Conservation (phyloP, 1,140 invertebrate species). For the Cotesia chilonis region DNA sequence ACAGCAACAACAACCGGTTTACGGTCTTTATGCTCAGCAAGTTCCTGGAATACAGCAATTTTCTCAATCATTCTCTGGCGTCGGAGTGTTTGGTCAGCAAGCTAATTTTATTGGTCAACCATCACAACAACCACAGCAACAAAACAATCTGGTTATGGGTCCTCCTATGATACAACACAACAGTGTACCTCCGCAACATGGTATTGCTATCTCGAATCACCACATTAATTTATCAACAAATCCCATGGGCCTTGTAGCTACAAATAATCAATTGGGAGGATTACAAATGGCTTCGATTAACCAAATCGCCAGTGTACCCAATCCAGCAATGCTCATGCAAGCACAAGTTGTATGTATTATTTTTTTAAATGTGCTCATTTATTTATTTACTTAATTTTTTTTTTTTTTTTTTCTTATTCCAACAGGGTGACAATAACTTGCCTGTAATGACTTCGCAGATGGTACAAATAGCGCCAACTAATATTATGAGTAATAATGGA, state of each 20-base stretch:
- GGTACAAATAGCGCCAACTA: constrained; percentile 57
- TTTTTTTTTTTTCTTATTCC: constrained; percentile 13
- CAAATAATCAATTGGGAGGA: constrained; percentile 30
- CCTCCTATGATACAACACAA: too few species aligned
- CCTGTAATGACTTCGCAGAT: constrained; percentile 45
- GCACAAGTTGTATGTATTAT: constrained; percentile 52
- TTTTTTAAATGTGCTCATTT: constrained; percentile 5
- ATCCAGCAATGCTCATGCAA: constrained; percentile 52
- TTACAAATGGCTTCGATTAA: constrained; percentile 39
- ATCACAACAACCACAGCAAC: constrained; percentile 40
- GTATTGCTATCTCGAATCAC: neutral
- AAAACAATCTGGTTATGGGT: constrained; percentile 28
- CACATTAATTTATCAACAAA: constrained; percentile 17
- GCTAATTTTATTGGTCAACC: constrained; percentile 46
- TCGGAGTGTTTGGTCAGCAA: constrained; percentile 49
- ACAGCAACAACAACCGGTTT: constrained; percentile 50
- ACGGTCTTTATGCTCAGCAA: constrained; percentile 55
- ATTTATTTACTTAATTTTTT: neutral
- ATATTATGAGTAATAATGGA: constrained; percentile 56
- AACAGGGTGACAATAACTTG: constrained; percentile 26
- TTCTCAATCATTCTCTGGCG: constrained; percentile 51
- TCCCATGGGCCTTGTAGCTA: constrained; percentile 39
- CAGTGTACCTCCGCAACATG: neutral
- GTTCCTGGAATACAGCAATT: constrained; percentile 49
- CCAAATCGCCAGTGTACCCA: constrained; percentile 56